Conservation (phyloP, 2,113 vertebrate species). For the Myanophis thanlyinensis region DNA sequence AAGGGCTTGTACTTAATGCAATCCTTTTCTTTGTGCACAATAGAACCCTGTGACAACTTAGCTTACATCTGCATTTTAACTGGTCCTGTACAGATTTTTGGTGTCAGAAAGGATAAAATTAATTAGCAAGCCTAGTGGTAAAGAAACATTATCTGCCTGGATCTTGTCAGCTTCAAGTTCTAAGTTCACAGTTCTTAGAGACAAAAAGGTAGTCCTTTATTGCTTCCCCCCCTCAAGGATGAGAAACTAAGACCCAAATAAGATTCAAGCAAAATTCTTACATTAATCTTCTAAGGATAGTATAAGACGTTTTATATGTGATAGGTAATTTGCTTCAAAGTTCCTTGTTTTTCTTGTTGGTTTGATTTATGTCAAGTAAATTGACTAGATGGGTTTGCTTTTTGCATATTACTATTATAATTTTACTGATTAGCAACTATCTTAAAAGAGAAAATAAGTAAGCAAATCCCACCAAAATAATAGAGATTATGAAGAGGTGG, state of each 20-base stretch:
- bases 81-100: not conserved
- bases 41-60: not conserved
- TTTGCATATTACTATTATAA: not conserved
- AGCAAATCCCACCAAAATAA: not conserved
- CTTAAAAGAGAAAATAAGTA: not conserved
- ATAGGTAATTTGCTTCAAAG: not conserved
- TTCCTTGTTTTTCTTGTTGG: not conserved
- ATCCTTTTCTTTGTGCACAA: not conserved
- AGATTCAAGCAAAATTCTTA: not conserved
- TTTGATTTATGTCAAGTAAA: not conserved
- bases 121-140: not conserved
- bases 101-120: not conserved
- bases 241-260: not conserved
- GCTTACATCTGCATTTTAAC: not conserved
- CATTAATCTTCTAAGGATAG: not conserved
- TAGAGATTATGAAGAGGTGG: not conserved
- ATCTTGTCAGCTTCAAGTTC: not conserved
- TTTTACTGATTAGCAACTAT: not conserved
- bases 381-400: not conserved
- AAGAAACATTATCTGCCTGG: not conserved
- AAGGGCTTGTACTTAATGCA: not conserved
- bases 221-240: not conserved
- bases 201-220: not conserved
- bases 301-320: not conserved
- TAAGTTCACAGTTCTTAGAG: not conserved